Evolutionary conservation across 2,797 vertebrate species (phyloP).

Genomic region (Cirrhinus molitorella): DNA sequence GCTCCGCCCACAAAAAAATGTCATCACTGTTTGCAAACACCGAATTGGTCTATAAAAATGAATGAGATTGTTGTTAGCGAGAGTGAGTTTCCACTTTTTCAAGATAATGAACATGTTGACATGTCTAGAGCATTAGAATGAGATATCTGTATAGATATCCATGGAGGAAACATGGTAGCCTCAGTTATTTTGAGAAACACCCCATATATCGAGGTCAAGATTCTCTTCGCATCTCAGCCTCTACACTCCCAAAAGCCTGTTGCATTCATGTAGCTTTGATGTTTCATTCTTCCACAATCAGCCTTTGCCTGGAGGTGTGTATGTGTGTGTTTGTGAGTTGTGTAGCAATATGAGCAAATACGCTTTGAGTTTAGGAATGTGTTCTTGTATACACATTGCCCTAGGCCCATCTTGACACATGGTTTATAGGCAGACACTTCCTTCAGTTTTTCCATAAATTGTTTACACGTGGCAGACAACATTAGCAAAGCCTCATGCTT

Average conservation of each 20-base stretch:
- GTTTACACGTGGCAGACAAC: slow-evolving; percentile 39
- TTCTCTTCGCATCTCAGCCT: slow-evolving; percentile 16
- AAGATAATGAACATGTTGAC: neutral
- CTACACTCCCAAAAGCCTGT: slow-evolving; percentile 49
- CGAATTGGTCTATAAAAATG: too few relatives aligned
- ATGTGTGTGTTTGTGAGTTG: slow-evolving; percentile 24
- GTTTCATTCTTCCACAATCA: slow-evolving; percentile 58
- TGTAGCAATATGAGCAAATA: slow-evolving; percentile 26
- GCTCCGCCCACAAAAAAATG: too few relatives aligned
- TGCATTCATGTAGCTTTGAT: slow-evolving; percentile 49
- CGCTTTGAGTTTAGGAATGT: slow-evolving; percentile 28
- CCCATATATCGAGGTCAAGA: neutral
- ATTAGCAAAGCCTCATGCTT: slow-evolving; percentile 10
- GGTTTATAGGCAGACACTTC: slow-evolving; percentile 25
- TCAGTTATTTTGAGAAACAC: neutral
- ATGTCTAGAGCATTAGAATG: neutral
- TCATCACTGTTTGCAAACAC: too few relatives aligned
- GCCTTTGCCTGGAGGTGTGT: slow-evolving; percentile 44
- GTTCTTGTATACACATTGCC: slow-evolving; percentile 30
- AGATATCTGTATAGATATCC: neutral
- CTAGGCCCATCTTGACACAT: slow-evolving; percentile 4
- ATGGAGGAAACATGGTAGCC: neutral
- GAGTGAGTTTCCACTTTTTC: neutral
- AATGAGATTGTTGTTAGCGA: neutral
- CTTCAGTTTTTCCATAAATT: slow-evolving; percentile 39